Percentiles rank a stretch among this genome's conserved stretches.
Conservation (phyloP, 2,797 vertebrate genomes). For the Mionectes olivaceus region DNA sequence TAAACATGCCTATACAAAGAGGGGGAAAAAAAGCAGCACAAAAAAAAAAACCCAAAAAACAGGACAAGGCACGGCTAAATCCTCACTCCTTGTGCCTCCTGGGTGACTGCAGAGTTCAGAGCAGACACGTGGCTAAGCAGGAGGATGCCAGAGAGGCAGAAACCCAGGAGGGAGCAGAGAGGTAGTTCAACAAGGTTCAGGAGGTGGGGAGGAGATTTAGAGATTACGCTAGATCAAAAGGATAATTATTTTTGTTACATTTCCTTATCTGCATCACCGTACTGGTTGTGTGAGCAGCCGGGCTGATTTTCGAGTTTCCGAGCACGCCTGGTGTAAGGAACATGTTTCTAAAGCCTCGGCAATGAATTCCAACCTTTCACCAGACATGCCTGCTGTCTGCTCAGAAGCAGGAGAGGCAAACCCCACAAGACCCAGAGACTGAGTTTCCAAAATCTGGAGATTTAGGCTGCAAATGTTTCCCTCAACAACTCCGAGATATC, state of each 20-base stretch:
- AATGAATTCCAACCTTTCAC: neutral
- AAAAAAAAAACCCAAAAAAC: neutral
- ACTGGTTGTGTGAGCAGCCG: neutral
- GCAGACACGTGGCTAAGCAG: neutral
- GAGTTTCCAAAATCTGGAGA: neutral
- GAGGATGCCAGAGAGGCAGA: neutral
- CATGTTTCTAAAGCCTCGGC: neutral
- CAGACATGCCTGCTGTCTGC: neutral
- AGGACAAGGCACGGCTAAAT: neutral
- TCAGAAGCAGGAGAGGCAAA: neutral
- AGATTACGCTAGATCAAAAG: constrained; percentile 56
- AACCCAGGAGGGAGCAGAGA: neutral
- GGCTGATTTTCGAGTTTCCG: neutral
- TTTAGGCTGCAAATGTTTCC: neutral
- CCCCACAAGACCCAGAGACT: rapidly evolving
- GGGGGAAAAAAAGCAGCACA: neutral
- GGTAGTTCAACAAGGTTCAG: constrained; percentile 41
- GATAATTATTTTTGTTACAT: constrained; percentile 39
- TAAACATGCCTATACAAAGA: rapidly evolving
- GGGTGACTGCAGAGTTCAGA: neutral
- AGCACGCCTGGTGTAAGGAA: neutral
- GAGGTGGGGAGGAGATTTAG: constrained; percentile 31
- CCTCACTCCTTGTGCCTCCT: neutral
- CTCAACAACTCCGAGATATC: rapidly evolving
- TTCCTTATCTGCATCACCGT: constrained; percentile 35